Conservation (phyloP, 2,888 invertebrate genomes). For the Abrostola triplasia region DNA sequence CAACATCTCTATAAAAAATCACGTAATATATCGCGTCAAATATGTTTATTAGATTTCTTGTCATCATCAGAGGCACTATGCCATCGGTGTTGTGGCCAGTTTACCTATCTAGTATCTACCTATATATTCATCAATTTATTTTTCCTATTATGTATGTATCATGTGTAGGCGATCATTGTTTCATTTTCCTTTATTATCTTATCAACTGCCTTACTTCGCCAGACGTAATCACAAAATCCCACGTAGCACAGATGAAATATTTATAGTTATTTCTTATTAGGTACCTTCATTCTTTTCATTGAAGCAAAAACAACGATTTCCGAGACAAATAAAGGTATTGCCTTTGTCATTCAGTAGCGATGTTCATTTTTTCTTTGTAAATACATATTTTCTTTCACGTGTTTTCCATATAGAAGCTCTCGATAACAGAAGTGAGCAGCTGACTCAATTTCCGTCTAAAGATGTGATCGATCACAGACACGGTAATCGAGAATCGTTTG, state of each 20-base stretch:
- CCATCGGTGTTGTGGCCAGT: too few species aligned
- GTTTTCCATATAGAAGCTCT: constrained; percentile 29
- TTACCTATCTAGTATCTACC: too few species aligned
- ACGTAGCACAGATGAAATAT: not conserved
- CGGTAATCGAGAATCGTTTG: constrained; percentile 48
- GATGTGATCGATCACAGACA: constrained; percentile 69
- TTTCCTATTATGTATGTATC: too few species aligned
- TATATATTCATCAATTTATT: too few species aligned
- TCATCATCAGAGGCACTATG: too few species aligned
- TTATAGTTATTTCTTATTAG: constrained; percentile 1
- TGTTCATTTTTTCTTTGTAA: constrained; percentile 8
- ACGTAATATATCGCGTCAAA: too few species aligned
- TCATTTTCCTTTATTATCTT: too few species aligned
- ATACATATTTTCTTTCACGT: constrained; percentile 30
- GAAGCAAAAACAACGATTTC: not conserved
- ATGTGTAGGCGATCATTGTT: too few species aligned
- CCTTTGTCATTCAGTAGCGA: not conserved
- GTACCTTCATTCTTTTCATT: not conserved
- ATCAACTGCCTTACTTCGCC: not conserved
- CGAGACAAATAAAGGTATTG: not conserved
- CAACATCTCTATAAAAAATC: too few species aligned
- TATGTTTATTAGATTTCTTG: too few species aligned
- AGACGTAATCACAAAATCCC: not conserved
- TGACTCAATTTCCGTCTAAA: constrained; percentile 70
- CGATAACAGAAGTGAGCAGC: constrained; percentile 56